Conservation (phyloP, 2,113 vertebrate species). For the Corapipo altera region DNA sequence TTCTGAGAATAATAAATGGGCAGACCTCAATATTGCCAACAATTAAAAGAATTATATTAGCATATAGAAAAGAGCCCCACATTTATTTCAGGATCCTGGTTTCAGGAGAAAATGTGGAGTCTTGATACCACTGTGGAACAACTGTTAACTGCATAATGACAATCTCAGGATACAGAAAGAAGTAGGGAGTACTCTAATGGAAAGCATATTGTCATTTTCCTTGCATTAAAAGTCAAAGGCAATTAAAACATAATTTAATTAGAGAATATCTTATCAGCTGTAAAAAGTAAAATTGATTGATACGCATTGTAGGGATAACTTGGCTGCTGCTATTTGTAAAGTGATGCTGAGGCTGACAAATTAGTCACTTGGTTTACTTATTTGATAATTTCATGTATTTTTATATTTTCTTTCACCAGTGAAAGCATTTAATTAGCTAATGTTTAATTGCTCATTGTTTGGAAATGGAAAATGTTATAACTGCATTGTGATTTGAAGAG, state of each 20-base stretch:
- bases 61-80: neutral
- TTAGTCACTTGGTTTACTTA: neutral
- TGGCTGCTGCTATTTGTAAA: constrained; percentile 59
- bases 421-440: constrained; percentile 47
- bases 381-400: constrained; percentile 33
- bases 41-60: neutral
- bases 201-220: constrained; percentile 62
- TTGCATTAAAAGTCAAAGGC: constrained; percentile 67
- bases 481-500: neutral
- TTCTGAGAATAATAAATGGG: neutral
- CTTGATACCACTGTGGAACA: neutral
- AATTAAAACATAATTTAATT: constrained; percentile 78
- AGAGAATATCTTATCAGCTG: constrained; percentile 69
- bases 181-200: neutral
- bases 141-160: neutral
- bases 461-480: constrained; percentile 12
- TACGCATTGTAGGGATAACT: constrained; percentile 67
- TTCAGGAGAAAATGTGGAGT: neutral
- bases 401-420: constrained; percentile 49
- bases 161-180: neutral
- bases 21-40: neutral
- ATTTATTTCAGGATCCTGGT: neutral
- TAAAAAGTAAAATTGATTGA: constrained; percentile 70
- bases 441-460: constrained; percentile 42
- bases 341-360: constrained; percentile 51